Base-by-base conservation (phyloP, 53 echinoderm and acorn worm genomes). In the Echinometra lucunter region DNA sequence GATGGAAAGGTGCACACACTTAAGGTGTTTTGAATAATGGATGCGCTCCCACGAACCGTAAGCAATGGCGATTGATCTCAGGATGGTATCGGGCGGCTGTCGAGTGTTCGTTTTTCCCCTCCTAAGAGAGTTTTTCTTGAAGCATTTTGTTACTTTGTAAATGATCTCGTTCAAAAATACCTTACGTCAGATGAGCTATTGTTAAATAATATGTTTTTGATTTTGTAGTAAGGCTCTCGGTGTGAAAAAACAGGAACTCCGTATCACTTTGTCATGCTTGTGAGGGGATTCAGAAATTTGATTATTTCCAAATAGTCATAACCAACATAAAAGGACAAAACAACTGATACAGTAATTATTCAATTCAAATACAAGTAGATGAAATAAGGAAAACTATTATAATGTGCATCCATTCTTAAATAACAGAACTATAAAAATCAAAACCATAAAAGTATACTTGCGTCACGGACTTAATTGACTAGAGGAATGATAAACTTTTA, bases 1-100 rank as follows among this genome's bases (percentile, higher is more conserved):
- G 78, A 78, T 78, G 78, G 78, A 78, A 21, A 40, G 78, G 42
- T 78, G 38, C 78, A 6, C 42, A 78, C 78, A 78, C 78, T 42
- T 40, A 40, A 35, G 78, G 78, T 42, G 21, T 42, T 30, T 6
- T 78, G 78, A 78, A 78, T 78, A 78, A 78, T 78, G 78, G 35
- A 78, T 78, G 35, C 38, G 78, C 38, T 19, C 40, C 78, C 42
- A 78, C 78, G 44, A 18, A 40, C 78, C 42, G 19, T 40, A 35
- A 42, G 42, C 40, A 42, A 42, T 78, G 35, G 21, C 40, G 78
- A 78, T 78, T 40, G 78, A 78, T 78, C 21, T 35, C 10, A 78
- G 42, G 42, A 6, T 19, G 21, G 18, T 38, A 37, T 1, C 35
- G 11, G 78, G 42, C 42, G 38, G 40, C 18, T 78, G 17, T 78